These are phyloP conservation scores for Manis pentadactyla DNA, from an alignment of 2,797 vertebrate species.

Conservation along the genomic window DNA sequence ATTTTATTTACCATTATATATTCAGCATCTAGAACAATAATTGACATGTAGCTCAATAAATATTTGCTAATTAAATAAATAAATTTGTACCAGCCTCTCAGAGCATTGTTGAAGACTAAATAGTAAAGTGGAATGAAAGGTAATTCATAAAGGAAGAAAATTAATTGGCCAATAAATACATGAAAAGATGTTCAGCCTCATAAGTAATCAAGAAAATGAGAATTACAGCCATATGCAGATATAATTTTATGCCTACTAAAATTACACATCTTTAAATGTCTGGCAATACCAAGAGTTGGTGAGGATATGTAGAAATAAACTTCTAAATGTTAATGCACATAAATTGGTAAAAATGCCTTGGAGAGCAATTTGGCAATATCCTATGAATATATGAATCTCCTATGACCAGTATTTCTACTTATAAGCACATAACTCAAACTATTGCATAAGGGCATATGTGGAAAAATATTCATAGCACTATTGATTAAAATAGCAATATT, in stretches of 20 bases:
- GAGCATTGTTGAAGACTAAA: background rate
- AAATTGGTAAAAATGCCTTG: background rate
- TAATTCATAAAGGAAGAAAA: conserved; percentile 13
- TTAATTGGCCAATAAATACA: background rate
- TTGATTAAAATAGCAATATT: conserved; percentile 5
- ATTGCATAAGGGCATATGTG: background rate
- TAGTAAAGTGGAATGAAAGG: background rate
- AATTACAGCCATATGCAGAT: background rate
- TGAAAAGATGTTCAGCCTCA: background rate
- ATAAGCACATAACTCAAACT: background rate
- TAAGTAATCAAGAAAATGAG: background rate
- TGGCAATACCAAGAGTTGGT: background rate
- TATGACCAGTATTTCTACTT: background rate
- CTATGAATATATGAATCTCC: background rate
- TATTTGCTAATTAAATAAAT: conserved; percentile 37
- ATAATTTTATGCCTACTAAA: background rate
- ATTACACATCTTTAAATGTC: conserved; percentile 8
- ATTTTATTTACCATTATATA: background rate
- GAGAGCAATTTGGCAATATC: background rate
- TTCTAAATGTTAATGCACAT: background rate
- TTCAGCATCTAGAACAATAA: background rate
- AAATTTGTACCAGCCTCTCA: background rate
- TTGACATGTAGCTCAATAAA: background rate
- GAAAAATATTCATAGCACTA: background rate
- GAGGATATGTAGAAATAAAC: background rate